Percentiles rank a stretch among this genome's conserved stretches.
phyloP scores from a whole-genome alignment of 2,113 vertebrate genomes.

The Pachypanchax playfairii region DNA sequence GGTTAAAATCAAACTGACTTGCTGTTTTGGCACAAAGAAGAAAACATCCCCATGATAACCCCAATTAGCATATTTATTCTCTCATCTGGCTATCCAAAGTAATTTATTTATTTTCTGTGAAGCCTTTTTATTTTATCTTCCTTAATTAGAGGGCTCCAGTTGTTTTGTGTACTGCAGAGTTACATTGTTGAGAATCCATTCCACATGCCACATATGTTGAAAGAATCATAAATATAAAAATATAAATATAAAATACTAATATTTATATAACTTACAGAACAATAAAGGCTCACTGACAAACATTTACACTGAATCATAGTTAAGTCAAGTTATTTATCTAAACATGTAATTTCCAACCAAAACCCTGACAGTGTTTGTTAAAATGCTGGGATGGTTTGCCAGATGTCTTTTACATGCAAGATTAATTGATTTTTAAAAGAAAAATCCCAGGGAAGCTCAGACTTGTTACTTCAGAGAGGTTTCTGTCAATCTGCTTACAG shows the following conservation, averaged over 20 bases:
- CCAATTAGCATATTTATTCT: constrained; percentile 52
- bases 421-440: constrained; percentile 44
- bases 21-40: constrained; percentile 45
- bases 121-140: neutral
- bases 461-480: constrained; percentile 7
- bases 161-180: constrained; percentile 8
- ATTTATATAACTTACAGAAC: no score
- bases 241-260: no score
- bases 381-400: constrained; percentile 23
- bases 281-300: no score
- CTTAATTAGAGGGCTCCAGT: neutral
- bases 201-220: no score
- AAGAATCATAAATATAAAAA: no score
- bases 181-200: constrained; percentile 4
- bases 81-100: constrained; percentile 12
- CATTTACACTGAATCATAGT: no score
- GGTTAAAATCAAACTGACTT: constrained; percentile 48
- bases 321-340: neutral
- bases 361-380: constrained; percentile 31
- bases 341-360: constrained; percentile 11
- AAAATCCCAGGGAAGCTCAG: constrained; percentile 35
- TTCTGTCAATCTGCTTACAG: constrained; percentile 35
- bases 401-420: constrained; percentile 18
- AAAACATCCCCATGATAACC: constrained; percentile 40
- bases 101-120: constrained; percentile 1